Evolutionary conservation across 2,113 vertebrate genomes (phyloP).

Genomic region (Caloenas nicobarica): DNA sequence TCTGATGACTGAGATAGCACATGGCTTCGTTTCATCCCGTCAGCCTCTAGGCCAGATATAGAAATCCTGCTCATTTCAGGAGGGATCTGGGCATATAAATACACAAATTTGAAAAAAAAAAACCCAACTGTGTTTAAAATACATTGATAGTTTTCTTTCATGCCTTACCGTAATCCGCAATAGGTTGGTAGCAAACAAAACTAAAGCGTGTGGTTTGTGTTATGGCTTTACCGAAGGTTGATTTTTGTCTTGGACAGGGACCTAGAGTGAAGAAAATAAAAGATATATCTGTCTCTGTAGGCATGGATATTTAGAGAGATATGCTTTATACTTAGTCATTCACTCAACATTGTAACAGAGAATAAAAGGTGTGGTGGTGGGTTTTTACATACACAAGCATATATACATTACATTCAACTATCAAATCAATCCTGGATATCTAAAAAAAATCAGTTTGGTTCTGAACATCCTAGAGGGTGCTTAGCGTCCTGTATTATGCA

Average conservation of each 20-base stretch:
- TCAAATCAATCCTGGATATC: not conserved
- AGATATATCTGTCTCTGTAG: not conserved
- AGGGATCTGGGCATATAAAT: not conserved
- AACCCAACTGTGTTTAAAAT: not conserved
- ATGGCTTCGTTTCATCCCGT: accelerated
- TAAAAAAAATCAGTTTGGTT: not conserved
- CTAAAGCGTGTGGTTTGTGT: not conserved
- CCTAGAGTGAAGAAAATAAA: slow-evolving; percentile 29
- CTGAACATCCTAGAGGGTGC: not conserved
- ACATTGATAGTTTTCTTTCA: not conserved
- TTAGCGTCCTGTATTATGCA: not conserved
- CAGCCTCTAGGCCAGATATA: not conserved
- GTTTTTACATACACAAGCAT: not conserved
- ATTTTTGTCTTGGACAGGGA: slow-evolving; percentile 55
- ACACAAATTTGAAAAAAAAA: not conserved
- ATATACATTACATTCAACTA: not conserved
- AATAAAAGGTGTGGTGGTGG: not conserved
- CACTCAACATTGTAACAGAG: not conserved
- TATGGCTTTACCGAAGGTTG: slow-evolving; percentile 58
- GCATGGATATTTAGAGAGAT: not conserved
- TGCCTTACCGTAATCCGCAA: slow-evolving; percentile 67
- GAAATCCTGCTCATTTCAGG: not conserved
- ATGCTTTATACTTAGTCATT: not conserved
- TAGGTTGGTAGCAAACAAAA: slow-evolving; percentile 60
- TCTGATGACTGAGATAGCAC: not conserved